Evolutionary conservation across 1,140 invertebrate genomes (phyloP).

Genomic region (Drosophila serrata): DNA sequence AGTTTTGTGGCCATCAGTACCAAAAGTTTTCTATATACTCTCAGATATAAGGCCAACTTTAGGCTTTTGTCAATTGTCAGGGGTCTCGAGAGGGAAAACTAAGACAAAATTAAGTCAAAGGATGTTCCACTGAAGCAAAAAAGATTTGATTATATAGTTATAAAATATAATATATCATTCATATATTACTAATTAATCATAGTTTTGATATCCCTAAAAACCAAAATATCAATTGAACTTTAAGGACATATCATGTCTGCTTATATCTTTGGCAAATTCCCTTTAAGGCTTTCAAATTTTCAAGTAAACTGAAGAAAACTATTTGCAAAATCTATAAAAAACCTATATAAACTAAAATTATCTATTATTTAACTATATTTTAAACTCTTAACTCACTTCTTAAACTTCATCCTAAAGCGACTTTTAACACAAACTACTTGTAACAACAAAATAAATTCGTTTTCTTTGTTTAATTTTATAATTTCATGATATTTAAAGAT

Average conservation of each 20-base stretch:
- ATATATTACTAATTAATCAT: too few species aligned
- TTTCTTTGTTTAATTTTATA: conserved; percentile 4
- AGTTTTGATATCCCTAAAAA: too few species aligned
- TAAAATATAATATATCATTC: too few species aligned
- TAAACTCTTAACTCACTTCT: neutral
- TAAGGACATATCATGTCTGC: too few species aligned
- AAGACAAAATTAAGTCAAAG: neutral
- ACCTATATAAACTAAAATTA: neutral
- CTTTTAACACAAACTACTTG: neutral
- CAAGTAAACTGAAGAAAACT: neutral
- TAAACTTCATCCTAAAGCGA: neutral
- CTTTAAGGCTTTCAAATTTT: too few species aligned
- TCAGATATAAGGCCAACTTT: neutral
- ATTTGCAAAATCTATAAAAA: neutral
- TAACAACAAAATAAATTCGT: conserved; percentile 4
- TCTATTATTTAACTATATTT: neutral
- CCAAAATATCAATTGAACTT: too few species aligned
- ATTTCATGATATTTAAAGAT: too few species aligned
- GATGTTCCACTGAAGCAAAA: too few species aligned
- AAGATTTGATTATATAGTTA: too few species aligned
- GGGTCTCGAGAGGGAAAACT: neutral
- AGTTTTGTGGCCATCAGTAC: conserved; percentile 3
- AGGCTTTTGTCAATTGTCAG: neutral
- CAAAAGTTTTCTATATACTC: neutral
- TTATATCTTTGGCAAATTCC: too few species aligned